Percentiles rank a stretch among this genome's conserved stretches.
Conservation (phyloP, 2,888 invertebrate species). For the Noctua pronuba region DNA sequence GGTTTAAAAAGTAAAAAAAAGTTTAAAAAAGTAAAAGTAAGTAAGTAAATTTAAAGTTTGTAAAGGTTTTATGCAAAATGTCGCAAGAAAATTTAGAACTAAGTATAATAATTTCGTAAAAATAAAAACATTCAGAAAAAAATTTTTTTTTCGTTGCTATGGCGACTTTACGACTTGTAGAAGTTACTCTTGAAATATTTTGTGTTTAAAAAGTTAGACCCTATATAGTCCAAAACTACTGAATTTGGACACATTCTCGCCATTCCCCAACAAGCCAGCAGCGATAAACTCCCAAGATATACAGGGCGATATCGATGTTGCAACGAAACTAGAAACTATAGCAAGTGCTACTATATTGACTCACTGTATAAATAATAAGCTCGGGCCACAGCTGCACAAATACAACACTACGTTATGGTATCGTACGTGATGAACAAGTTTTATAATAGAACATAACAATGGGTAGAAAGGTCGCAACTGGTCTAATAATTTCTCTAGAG, state of each 20-base stretch:
- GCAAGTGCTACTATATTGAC: slow-evolving; percentile 41
- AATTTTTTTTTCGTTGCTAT: too few species aligned
- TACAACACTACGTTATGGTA: slow-evolving; percentile 59
- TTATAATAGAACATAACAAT: slow-evolving; percentile 4
- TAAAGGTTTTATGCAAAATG: too few species aligned
- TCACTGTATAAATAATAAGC: slow-evolving; percentile 50
- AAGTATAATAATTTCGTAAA: too few species aligned
- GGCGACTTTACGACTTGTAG: too few species aligned
- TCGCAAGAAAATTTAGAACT: too few species aligned
- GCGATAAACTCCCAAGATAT: slow-evolving; percentile 9
- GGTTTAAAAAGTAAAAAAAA: too few species aligned
- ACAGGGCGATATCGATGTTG: slow-evolving; percentile 33
- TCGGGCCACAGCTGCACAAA: slow-evolving; percentile 65
- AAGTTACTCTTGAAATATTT: too few species aligned
- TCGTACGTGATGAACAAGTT: slow-evolving; percentile 42
- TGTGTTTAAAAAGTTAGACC: too few species aligned
- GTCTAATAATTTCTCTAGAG: not conserved
- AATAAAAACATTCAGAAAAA: too few species aligned
- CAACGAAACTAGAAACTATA: slow-evolving; percentile 41
- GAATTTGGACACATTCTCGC: not conserved
- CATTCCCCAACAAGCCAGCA: not conserved
- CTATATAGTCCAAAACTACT: not conserved
- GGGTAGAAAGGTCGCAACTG: not conserved
- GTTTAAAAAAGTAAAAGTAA: too few species aligned
- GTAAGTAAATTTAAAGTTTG: too few species aligned